phyloP scores from a whole-genome alignment of 2,113 vertebrate species.

The Malurus melanocephalus region DNA sequence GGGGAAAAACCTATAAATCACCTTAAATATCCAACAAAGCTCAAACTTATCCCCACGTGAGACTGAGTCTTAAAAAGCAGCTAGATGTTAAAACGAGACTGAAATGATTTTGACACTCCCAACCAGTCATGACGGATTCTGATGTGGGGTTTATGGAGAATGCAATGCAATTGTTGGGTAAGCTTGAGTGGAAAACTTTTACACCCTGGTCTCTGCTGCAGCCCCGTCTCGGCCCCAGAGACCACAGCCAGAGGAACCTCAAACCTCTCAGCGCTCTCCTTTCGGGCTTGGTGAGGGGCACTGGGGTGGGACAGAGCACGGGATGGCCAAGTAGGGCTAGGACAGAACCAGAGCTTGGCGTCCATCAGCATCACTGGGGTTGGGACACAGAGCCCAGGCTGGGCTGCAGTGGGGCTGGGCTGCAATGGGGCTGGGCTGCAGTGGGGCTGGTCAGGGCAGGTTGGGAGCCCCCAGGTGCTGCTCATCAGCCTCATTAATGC shows the following conservation, averaged over 20 bases:
- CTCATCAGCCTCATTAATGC: accelerated
- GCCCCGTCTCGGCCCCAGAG: accelerated
- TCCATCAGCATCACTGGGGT: neutral
- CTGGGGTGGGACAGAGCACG: neutral
- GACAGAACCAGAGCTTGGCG: neutral
- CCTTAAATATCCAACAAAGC: neutral
- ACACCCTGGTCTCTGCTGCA: neutral
- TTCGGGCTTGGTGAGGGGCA: neutral
- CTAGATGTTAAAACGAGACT: neutral
- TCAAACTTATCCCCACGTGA: neutral
- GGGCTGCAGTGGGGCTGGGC: too few species aligned
- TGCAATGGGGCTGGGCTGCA: neutral
- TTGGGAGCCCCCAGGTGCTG: neutral
- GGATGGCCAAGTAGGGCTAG: neutral
- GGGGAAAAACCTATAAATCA: neutral
- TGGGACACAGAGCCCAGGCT: neutral
- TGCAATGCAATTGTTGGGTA: neutral
- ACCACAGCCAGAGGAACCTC: neutral
- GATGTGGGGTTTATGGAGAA: neutral
- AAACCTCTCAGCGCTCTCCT: neutral
- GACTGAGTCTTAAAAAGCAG: neutral
- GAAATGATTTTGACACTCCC: neutral
- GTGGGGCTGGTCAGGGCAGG: neutral
- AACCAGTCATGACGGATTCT: neutral
- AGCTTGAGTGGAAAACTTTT: neutral